Conservation (phyloP, 2,888 invertebrate species). For the Tenthredo amoena region DNA sequence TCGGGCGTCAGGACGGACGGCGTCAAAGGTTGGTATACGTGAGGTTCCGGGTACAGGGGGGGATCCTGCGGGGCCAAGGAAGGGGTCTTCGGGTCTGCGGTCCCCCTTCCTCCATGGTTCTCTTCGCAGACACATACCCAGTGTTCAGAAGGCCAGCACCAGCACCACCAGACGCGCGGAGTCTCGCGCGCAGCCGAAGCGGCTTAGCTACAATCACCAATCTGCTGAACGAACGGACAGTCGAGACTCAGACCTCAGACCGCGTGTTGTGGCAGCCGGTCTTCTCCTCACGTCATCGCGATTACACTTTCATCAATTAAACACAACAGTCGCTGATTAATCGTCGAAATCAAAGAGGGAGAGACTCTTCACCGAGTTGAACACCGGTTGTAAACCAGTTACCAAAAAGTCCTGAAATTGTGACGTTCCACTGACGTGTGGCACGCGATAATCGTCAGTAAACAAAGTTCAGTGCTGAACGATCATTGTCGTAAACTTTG, state of each 20-base stretch:
- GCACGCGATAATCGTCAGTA: not conserved
- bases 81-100: constrained; percentile 11
- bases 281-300: not conserved
- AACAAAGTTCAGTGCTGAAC: constrained; percentile 1
- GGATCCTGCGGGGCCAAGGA: not conserved
- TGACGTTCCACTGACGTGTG: constrained; percentile 3
- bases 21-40: constrained; percentile 7
- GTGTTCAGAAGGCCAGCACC: constrained; percentile 17
- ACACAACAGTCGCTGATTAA: not conserved
- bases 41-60: not conserved
- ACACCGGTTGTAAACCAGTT: constrained; percentile 2
- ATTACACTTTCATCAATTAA: not conserved
- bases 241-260: constrained; percentile 20
- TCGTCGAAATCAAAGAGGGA: not conserved
- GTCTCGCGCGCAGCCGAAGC: constrained; percentile 22
- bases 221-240: not conserved
- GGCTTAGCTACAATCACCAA: not conserved
- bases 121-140: not conserved
- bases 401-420: not conserved
- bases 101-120: not conserved
- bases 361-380: not conserved
- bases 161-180: constrained; percentile 16
- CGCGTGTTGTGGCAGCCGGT: constrained; percentile 18
- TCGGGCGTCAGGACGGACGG: constrained; percentile 25
- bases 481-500: not conserved